Conservation (phyloP, 2,113 vertebrate species). For the Stegostoma tigrinum region DNA sequence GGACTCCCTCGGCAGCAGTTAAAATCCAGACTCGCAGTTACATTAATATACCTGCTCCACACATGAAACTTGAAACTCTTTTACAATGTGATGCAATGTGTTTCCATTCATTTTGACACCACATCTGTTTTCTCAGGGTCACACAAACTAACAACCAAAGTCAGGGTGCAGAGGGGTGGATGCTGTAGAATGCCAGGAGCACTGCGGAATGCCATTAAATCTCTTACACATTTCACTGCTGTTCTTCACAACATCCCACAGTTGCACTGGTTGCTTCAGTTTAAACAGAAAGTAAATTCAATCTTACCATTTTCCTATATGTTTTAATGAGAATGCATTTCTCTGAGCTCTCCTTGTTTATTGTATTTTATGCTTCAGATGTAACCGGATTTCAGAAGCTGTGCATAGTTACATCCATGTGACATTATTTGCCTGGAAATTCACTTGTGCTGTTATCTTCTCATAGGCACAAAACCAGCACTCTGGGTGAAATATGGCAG, state of each 20-base stretch:
- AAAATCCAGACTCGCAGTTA: background rate
- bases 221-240: background rate
- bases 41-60: slow-evolving; percentile 2
- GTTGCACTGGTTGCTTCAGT: background rate
- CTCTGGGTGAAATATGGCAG: background rate
- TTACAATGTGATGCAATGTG: background rate
- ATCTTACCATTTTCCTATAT: background rate
- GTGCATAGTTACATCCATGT: background rate
- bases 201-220: background rate
- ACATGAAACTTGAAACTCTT: background rate
- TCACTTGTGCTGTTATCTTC: background rate
- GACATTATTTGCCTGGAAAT: background rate
- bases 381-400: background rate
- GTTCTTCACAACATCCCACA: background rate
- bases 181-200: background rate
- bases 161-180: background rate
- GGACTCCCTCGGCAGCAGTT: background rate
- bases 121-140: slow-evolving; percentile 26
- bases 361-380: background rate
- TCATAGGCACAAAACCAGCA: background rate
- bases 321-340: background rate
- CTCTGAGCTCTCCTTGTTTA: background rate
- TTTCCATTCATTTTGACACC: background rate
- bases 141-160: background rate
- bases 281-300: background rate